Evolutionary conservation across 2,797 vertebrate genomes (phyloP), one percentile per base, ranked within the genome.

Genomic region (Nannoperca australis): DNA sequence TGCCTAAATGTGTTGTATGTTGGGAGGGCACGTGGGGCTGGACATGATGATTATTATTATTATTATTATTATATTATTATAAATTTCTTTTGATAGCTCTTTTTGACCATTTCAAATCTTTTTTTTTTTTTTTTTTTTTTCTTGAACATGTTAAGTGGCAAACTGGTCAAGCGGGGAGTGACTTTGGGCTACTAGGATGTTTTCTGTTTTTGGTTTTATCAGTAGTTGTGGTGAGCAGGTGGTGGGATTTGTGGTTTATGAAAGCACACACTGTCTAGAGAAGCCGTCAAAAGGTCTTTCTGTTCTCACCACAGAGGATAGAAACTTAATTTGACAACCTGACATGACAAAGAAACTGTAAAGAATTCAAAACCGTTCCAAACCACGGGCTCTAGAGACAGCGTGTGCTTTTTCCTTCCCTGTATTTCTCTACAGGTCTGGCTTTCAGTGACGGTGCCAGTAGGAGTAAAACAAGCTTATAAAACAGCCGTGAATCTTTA

Each of bases 381-480:
- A 68, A 55, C 49, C 50, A 56, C 59, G 62, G 56, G 17, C 63
- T 84, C 87, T 82, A 62, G 11, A 85, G 86, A 87, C 89, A 84
- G 87, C 75, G 83, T 90, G 87, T 83, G 71, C 69, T 55, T 78
- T 65, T 72, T 60, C 42, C 66, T 60, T 36, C 71, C 47, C 13
- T 78, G 55, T 62, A 47, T 79, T 74, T 74, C 81, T 79, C 71
- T 74, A 9, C 58, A 73, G 87, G 86, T 78, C 81, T 78, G 86
- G 91, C 91, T 88, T 84, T 78, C 82, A 82, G 85, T 94, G 93
- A 92, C 90, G 73, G 82, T 30, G 66, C 51, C 32, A 49, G 40
- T 51, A 55, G 15, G 27, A 51, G 4, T 24, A 10, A 60, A 73
- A 44, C 34, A 36, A 47, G 9, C 30, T 18, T 44, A 17, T 24